A percentile compares a stretch with the other conserved stretches of the same genome.
Evolutionary conservation across 2,888 invertebrate genomes (phyloP).

Genomic region (Sesamia inferens): DNA sequence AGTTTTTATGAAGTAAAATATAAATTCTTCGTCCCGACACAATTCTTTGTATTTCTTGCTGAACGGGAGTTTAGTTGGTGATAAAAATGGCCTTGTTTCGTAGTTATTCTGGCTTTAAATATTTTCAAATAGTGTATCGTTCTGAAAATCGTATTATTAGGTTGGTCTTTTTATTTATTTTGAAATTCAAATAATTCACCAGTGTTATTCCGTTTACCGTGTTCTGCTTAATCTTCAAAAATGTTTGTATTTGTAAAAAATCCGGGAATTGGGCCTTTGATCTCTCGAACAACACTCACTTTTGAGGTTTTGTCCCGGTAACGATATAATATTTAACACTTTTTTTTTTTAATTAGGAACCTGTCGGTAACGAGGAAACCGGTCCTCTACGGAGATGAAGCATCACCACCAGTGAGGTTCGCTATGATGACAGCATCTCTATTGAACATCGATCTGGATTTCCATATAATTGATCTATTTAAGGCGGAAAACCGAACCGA

Average conservation of each 20-base stretch:
- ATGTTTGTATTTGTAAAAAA: neutral
- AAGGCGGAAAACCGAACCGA: constrained; percentile 76
- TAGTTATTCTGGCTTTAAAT: constrained; percentile 3
- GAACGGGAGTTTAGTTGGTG: constrained; percentile 1
- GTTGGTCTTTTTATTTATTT: neutral
- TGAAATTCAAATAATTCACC: neutral
- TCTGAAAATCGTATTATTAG: neutral
- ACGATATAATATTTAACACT: neutral
- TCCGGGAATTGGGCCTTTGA: neutral
- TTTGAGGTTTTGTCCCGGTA: neutral
- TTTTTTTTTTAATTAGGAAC: constrained; percentile 41
- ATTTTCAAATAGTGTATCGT: constrained; percentile 4
- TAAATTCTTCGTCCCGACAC: constrained; percentile 1
- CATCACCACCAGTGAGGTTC: constrained; percentile 88
- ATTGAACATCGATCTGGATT: constrained; percentile 82
- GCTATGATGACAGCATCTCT: constrained; percentile 87
- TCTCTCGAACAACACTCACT: too few species aligned
- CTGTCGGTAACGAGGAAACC: constrained; percentile 59
- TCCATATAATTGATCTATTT: constrained; percentile 85
- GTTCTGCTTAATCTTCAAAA: neutral
- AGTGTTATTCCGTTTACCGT: neutral
- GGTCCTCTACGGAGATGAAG: constrained; percentile 85
- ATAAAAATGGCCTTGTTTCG: constrained; percentile 30
- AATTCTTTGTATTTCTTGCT: neutral
- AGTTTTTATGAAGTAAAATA: too few species aligned